These are phyloP conservation scores for Zosterops pallidus DNA, from an alignment of 2,113 vertebrate species.

Conservation along the genomic window DNA sequence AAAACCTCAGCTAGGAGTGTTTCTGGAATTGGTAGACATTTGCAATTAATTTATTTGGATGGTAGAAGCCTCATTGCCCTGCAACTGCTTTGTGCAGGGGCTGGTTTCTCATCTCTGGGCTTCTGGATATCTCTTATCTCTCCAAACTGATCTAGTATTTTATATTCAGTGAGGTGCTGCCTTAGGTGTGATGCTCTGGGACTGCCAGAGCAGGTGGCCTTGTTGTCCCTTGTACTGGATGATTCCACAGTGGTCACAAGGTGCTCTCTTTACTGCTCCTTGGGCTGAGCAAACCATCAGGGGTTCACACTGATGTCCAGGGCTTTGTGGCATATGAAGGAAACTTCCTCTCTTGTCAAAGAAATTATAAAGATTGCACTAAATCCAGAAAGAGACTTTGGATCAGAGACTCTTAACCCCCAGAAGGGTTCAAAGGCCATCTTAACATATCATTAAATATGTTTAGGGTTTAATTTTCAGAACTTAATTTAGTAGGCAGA, in stretches of 20 bases:
- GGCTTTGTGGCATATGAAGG: accelerated
- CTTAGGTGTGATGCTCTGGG: not conserved
- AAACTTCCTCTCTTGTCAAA: not conserved
- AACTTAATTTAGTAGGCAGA: not conserved
- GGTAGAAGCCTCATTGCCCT: not conserved
- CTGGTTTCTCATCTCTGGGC: not conserved
- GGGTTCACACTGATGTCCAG: not conserved
- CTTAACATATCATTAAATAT: not conserved
- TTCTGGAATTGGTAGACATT: not conserved
- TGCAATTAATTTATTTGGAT: not conserved
- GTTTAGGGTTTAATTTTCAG: not conserved
- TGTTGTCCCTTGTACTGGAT: not conserved
- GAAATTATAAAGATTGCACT: not conserved
- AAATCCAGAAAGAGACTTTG: not conserved
- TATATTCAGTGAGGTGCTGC: not conserved
- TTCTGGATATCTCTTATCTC: no score
- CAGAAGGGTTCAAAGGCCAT: not conserved
- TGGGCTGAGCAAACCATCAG: not conserved
- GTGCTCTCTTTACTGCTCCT: not conserved
- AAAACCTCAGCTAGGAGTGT: not conserved
- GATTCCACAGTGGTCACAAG: accelerated
- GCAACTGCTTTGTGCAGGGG: not conserved
- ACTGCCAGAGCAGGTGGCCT: not conserved
- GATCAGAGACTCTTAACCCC: not conserved
- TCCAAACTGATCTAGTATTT: not conserved